phyloP scores from a whole-genome alignment of 92 coral and sea anemone genomes.

The Umimayanthus chanpuru region DNA sequence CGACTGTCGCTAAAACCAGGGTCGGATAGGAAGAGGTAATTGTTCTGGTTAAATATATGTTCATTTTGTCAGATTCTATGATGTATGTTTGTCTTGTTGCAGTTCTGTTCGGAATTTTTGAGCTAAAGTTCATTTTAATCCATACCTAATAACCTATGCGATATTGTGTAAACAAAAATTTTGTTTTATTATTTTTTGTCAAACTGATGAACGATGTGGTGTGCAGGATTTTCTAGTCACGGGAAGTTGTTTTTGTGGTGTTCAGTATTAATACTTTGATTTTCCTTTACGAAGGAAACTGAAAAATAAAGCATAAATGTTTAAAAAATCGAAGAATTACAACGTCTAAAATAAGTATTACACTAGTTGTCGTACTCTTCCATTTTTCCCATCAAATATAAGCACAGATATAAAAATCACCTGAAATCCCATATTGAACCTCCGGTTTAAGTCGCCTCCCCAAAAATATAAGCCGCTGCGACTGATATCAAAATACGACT shows the following conservation, averaged over 20 bases:
- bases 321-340: too few relatives aligned
- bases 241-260: not conserved
- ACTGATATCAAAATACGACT: too few relatives aligned
- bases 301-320: too few relatives aligned
- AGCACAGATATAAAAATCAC: too few relatives aligned
- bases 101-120: not conserved
- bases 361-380: too few relatives aligned
- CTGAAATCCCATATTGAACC: too few relatives aligned
- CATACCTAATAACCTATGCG: too few relatives aligned
- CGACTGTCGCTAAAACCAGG: slow-evolving; percentile 1
- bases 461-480: too few relatives aligned
- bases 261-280: not conserved
- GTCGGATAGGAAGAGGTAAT: slow-evolving; percentile 14
- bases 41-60: not conserved
- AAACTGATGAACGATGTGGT: not conserved
- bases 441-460: too few relatives aligned
- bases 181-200: not conserved
- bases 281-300: not conserved
- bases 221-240: not conserved
- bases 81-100: not conserved
- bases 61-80: not conserved
- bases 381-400: too few relatives aligned
- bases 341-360: too few relatives aligned
- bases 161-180: not conserved
- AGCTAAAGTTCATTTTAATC: too few relatives aligned